Evolutionary conservation across 2,113 vertebrate genomes (phyloP).

Genomic region (Arvicanthis niloticus): DNA sequence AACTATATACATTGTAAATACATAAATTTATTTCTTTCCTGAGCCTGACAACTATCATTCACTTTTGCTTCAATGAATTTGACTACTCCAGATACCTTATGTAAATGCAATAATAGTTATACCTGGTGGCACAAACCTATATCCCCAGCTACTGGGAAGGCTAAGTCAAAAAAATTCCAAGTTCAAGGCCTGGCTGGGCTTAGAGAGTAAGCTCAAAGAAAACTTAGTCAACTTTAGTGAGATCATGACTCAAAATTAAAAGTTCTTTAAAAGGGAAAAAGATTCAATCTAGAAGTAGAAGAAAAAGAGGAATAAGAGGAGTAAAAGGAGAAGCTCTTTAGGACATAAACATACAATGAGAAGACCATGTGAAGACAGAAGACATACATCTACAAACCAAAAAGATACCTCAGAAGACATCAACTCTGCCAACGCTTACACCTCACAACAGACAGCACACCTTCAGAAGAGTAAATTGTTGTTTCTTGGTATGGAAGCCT

Average conservation of each 20-base stretch:
- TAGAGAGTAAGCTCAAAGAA: not conserved
- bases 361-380: conserved; percentile 12
- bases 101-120: not conserved
- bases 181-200: not conserved
- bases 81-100: not conserved
- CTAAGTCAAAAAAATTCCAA: not conserved
- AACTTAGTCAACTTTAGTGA: not conserved
- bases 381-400: conserved; percentile 5
- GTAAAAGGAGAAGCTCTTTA: not conserved
- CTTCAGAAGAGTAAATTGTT: conserved; percentile 44
- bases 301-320: not conserved
- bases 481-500: conserved; percentile 19
- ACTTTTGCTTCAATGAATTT: conserved; percentile 17
- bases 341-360: not conserved
- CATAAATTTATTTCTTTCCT: not conserved
- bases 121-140: not conserved
- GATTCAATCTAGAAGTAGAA: not conserved
- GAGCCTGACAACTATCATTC: not conserved
- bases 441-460: not conserved
- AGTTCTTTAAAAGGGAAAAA: not conserved
- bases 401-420: not conserved
- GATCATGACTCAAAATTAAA: not conserved
- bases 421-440: not conserved
- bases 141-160: not conserved
- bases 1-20: not conserved